phyloP scores from a whole-genome alignment of 2,888 invertebrate genomes.

The Meta bourneti region DNA sequence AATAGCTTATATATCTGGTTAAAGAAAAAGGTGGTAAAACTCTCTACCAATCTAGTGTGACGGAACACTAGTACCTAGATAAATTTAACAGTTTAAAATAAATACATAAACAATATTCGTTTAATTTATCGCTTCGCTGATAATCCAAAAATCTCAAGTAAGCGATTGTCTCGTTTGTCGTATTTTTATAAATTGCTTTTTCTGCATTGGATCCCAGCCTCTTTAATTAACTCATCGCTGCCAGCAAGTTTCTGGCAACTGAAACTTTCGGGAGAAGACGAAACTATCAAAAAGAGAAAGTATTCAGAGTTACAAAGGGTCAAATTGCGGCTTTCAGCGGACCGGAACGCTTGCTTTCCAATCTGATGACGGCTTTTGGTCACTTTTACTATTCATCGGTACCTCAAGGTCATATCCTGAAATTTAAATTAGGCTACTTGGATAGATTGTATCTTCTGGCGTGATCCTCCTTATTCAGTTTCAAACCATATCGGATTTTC shows the following conservation, averaged over 20 bases:
- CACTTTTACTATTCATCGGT: slow-evolving; percentile 21
- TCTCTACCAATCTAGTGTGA: too few relatives aligned
- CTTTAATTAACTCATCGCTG: slow-evolving; percentile 33
- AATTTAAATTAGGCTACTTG: slow-evolving; percentile 30
- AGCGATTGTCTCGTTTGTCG: slow-evolving; percentile 7
- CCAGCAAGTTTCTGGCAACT: neutral
- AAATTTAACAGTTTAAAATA: slow-evolving; percentile 5
- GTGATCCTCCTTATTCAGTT: too few relatives aligned
- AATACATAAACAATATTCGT: neutral
- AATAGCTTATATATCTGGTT: too few relatives aligned
- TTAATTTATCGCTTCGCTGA: slow-evolving; percentile 27
- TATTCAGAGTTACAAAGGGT: slow-evolving; percentile 11
- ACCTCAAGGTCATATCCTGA: slow-evolving; percentile 31
- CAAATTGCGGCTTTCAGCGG: slow-evolving; percentile 13
- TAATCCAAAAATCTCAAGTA: slow-evolving; percentile 2
- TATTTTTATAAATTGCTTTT: slow-evolving; percentile 41
- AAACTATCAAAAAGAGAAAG: slow-evolving; percentile 21
- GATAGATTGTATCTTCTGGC: too few relatives aligned
- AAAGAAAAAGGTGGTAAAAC: too few relatives aligned
- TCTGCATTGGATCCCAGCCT: neutral
- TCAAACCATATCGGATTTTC: too few relatives aligned
- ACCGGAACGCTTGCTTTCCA: slow-evolving; percentile 36
- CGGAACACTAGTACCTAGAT: too few relatives aligned
- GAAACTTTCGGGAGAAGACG: neutral
- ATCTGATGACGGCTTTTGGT: slow-evolving; percentile 45